Percentiles rank a stretch among this genome's conserved stretches.
phyloP scores from a whole-genome alignment of 2,888 invertebrate species.

The Caenorhabditis doughertyi region DNA sequence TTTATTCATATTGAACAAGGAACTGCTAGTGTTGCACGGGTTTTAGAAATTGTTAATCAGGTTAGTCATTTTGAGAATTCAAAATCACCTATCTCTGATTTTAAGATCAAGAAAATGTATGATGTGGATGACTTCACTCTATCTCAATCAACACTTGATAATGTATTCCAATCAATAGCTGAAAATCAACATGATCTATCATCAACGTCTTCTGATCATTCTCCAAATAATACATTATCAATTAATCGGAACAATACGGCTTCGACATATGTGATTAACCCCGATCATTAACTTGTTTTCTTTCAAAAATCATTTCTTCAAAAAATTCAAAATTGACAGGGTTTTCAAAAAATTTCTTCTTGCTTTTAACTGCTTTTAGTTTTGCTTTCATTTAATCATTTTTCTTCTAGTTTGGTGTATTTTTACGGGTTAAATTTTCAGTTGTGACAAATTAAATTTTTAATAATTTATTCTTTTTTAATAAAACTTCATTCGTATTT shows the following conservation, averaged over 20 bases:
- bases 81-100: not conserved
- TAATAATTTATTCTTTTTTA: not conserved
- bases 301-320: not conserved
- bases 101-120: constrained; percentile 64
- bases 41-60: constrained; percentile 71
- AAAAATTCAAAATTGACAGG: not conserved
- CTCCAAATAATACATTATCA: constrained; percentile 7
- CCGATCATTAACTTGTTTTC: constrained; percentile 31
- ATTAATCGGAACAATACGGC: constrained; percentile 42
- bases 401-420: constrained; percentile 1
- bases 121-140: constrained; percentile 75
- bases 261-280: constrained; percentile 43
- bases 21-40: constrained; percentile 64
- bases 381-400: not conserved
- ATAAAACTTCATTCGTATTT: too few species aligned
- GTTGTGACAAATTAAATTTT: constrained; percentile 16
- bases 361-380: not conserved
- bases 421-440: constrained; percentile 15
- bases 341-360: not conserved
- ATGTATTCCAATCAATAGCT: constrained; percentile 75
- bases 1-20: constrained; percentile 65
- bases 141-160: constrained; percentile 79
- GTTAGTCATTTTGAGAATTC: constrained; percentile 36
- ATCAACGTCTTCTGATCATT: constrained; percentile 3
- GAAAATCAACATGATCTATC: constrained; percentile 21